Evolutionary conservation across 2,888 invertebrate species (phyloP), one percentile per base, ranked within the genome.

Genomic region (Dromius quadrimaculatus): DNA sequence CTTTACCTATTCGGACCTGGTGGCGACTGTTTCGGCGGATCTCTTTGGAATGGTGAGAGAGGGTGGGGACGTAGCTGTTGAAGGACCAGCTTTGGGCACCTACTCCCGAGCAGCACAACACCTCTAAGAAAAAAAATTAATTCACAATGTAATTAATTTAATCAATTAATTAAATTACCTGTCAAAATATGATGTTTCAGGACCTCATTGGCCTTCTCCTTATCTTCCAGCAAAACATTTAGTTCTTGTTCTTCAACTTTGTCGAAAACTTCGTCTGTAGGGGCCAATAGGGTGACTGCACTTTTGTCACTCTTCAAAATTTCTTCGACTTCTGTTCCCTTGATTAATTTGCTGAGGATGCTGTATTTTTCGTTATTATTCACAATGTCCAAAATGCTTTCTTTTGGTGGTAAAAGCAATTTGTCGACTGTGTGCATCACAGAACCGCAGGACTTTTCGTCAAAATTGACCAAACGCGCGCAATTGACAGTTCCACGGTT

Each of bases 401-500:
- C 80, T 23, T 81, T 80, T 1, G 87, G 85, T 2, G 87, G 87
- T 1, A 83, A 75, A 23, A 89, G 78, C 15, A 89, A 82, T 74
- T 85, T 85, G 76, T 89, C 88, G 1, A 91, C 84, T 77, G 89
- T 86, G 76, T 91, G 90, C 15, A 91, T 81, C 5, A 89, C 85
- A 0, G 89, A 89, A 68, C 89, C 89, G 75, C 91, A 92, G 28
- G 89, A 87, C 76, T 87, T 86, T 72, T 88, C 85, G 74, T 89
- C 89, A 68, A 86, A 85, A 73, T 85, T 85, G 0, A 86, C 82
- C 8, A 92, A 78, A 5, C 87, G 83, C 0, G 89, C 89, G 78
- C 91, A 92, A 78, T 91, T 90, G 0, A 88, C 87, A 0, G 90
- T 90, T 1, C 88, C 86, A 59, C 87, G 83, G 73, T 87, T 86